A percentile compares a stretch with the other conserved stretches of the same genome.
Conservation (phyloP, 1,140 invertebrate species). For the Drosophila virilis region DNA sequence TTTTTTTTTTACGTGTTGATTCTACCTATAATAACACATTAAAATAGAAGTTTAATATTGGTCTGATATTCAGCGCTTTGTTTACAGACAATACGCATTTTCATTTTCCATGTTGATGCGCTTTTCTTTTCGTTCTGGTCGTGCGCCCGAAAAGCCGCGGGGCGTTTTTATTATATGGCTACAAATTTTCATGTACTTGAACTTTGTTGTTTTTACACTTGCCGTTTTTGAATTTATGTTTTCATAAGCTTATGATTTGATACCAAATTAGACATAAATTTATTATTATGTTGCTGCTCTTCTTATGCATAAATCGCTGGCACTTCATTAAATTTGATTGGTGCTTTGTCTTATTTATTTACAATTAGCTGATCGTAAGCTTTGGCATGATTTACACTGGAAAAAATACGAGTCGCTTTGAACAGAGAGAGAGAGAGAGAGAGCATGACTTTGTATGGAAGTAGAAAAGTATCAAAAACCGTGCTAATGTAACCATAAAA, state of each 20-base stretch:
- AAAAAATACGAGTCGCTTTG: background rate
- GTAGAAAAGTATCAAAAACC: too few relatives aligned
- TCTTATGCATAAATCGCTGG: conserved; percentile 63
- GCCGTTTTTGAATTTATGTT: conserved; percentile 57
- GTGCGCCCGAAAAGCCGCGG: conserved; percentile 46
- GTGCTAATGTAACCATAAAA: too few relatives aligned
- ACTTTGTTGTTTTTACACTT: conserved; percentile 41
- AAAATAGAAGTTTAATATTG: conserved; percentile 18
- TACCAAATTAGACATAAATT: conserved; percentile 64
- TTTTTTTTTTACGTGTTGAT: conserved; percentile 16
- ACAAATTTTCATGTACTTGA: conserved; percentile 55
- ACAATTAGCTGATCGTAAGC: conserved; percentile 46
- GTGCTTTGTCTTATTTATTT: conserved; percentile 55
- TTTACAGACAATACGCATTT: conserved; percentile 22
- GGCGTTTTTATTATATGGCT: conserved; percentile 37
- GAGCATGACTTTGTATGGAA: too few relatives aligned
- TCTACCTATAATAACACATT: conserved; percentile 13
- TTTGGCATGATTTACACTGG: conserved; percentile 10
- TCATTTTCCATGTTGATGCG: conserved; percentile 50
- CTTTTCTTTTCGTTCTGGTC: conserved; percentile 25
- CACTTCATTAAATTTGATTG: conserved; percentile 69
- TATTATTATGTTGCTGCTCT: conserved; percentile 27
- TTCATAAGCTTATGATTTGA: conserved; percentile 78
- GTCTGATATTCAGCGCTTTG: background rate
- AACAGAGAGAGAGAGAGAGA: too few relatives aligned